phyloP scores from a whole-genome alignment of 1,140 invertebrate species.

The Cyphomyrmex costatus region DNA sequence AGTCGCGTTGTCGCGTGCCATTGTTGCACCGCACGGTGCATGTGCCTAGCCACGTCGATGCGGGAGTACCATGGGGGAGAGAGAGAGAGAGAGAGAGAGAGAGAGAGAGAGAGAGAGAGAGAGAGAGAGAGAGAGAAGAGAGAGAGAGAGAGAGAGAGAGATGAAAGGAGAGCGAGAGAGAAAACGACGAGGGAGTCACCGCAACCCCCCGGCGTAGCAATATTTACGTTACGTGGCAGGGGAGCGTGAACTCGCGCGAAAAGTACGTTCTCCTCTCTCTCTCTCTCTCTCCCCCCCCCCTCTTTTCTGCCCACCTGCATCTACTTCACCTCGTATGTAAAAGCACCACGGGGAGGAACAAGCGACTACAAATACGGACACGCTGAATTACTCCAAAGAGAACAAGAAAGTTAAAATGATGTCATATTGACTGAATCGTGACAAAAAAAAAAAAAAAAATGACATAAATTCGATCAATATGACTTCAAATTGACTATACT shows the following conservation, averaged over 20 bases:
- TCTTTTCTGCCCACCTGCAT: not conserved
- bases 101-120: not conserved
- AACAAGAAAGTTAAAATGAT: too few relatives aligned
- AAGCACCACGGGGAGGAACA: not conserved
- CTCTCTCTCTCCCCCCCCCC: not conserved
- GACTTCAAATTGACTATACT: too few relatives aligned
- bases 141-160: not conserved
- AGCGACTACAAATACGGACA: not conserved
- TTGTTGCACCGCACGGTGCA: slow-evolving; percentile 35
- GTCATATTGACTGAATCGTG: too few relatives aligned
- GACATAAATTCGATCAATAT: too few relatives aligned
- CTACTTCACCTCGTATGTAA: not conserved
- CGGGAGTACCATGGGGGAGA: slow-evolving; percentile 17
- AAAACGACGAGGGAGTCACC: not conserved
- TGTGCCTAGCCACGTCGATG: slow-evolving; percentile 58
- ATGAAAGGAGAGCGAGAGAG: not conserved
- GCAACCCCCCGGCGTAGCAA: slow-evolving; percentile 44
- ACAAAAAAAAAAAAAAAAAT: too few relatives aligned
- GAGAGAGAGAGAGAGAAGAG: not conserved
- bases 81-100: not conserved
- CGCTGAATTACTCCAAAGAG: not conserved
- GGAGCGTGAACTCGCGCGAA: not conserved
- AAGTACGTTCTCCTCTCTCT: not conserved
- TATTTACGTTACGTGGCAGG: slow-evolving; percentile 62
- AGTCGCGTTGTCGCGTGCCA: slow-evolving; percentile 40